These are phyloP conservation scores for Vanessa cardui DNA, from an alignment of 2,888 invertebrate species.

Conservation along the genomic window DNA sequence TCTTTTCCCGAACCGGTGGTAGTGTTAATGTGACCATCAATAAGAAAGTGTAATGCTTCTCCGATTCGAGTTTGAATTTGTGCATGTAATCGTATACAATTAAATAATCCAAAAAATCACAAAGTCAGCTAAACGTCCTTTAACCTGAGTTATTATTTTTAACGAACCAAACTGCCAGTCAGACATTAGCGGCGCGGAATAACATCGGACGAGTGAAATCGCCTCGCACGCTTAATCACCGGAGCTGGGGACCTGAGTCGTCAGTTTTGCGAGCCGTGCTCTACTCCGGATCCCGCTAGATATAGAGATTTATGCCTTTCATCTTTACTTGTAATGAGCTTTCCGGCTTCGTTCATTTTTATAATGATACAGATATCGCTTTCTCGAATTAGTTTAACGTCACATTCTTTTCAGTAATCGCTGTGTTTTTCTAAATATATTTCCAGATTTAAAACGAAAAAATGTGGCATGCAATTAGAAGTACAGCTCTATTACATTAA, in stretches of 20 bases:
- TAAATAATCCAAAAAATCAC: too few species aligned
- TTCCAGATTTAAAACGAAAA: too few species aligned
- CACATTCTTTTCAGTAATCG: too few species aligned
- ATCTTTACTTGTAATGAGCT: slow-evolving; percentile 5
- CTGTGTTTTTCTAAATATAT: too few species aligned
- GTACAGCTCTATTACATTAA: too few species aligned
- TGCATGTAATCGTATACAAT: too few species aligned
- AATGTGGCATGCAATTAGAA: too few species aligned
- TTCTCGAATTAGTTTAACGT: too few species aligned
- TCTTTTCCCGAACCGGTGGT: too few species aligned
- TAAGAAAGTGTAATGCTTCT: too few species aligned
- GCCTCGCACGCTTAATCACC: slow-evolving; percentile 66
- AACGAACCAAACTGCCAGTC: slow-evolving; percentile 35
- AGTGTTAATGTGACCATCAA: too few species aligned
- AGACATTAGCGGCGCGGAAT: slow-evolving; percentile 30
- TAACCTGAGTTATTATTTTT: slow-evolving; percentile 31
- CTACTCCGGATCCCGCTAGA: neutral
- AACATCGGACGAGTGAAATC: slow-evolving; percentile 42
- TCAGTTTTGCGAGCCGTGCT: slow-evolving; percentile 25
- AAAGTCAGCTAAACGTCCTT: slow-evolving; percentile 1
- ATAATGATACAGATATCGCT: neutral
- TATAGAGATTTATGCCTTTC: slow-evolving; percentile 4
- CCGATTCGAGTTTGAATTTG: too few species aligned
- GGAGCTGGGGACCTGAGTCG: slow-evolving; percentile 36
- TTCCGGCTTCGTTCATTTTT: neutral